Conservation (phyloP, 35 echinoderm and acorn worm genomes). For the Chiridota heheva region DNA sequence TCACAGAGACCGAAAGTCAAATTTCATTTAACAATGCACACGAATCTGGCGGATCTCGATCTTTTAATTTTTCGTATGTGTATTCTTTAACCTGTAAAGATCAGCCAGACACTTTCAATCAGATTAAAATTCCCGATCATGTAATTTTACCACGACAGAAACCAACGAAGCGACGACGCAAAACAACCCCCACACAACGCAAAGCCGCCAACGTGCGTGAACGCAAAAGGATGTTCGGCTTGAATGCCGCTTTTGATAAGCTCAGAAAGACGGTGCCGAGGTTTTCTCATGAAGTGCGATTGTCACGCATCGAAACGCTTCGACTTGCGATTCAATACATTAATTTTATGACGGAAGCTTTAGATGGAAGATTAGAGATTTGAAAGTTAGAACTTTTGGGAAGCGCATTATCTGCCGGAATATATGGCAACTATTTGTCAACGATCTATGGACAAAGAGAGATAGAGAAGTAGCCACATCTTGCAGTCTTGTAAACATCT, state of each 20-base stretch:
- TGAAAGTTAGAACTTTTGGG: no score
- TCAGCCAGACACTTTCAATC: background rate
- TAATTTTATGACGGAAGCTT: constrained; percentile 62
- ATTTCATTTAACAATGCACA: no score
- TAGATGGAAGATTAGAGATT: constrained; percentile 29
- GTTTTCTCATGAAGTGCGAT: constrained; percentile 67
- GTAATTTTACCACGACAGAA: no score
- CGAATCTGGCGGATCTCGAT: no score
- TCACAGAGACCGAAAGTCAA: no score
- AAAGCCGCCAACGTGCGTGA: constrained; percentile 92
- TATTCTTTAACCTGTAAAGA: background rate
- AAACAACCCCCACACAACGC: constrained; percentile 64
- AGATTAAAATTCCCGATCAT: background rate
- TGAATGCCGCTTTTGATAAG: constrained; percentile 93
- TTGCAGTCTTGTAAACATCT: no score
- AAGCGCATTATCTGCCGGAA: no score
- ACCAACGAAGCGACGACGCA: constrained; percentile 53
- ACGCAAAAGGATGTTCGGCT: constrained; percentile 75
- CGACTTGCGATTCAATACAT: constrained; percentile 87
- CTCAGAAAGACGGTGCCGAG: constrained; percentile 74
- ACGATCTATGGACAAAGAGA: no score
- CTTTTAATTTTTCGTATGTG: no score
- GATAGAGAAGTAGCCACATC: no score
- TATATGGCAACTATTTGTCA: no score
- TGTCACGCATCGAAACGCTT: constrained; percentile 86